A percentile compares a stretch with the other conserved stretches of the same genome.
Evolutionary conservation across 2,113 vertebrate species (phyloP).

Genomic region (Silurus glanis): DNA sequence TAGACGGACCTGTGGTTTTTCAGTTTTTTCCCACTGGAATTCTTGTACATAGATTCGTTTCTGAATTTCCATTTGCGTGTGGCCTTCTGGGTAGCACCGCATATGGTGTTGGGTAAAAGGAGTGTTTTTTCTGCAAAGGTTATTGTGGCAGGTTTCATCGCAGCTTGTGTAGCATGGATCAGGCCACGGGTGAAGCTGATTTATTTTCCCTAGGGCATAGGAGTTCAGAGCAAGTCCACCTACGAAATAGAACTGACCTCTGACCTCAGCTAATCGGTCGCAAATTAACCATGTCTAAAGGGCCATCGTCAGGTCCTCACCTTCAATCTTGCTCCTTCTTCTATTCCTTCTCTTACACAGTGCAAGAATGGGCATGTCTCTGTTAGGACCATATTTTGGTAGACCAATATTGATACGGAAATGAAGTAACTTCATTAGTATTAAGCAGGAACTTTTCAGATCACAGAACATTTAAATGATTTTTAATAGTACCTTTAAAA

Average conservation of each 20-base stretch:
- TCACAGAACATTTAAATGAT: no score
- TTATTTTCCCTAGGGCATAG: constrained; percentile 8
- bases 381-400: background rate
- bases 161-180: background rate
- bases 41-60: background rate
- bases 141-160: background rate
- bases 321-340: background rate
- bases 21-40: background rate
- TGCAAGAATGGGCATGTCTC: constrained; percentile 37
- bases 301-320: background rate
- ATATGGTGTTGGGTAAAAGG: background rate
- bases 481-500: background rate
- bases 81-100: background rate
- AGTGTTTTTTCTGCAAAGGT: background rate
- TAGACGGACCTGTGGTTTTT: constrained; percentile 13
- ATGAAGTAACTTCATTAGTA: background rate
- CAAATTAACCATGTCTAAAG: constrained; percentile 53
- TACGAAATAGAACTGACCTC: constrained; percentile 49
- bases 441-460: background rate
- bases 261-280: constrained; percentile 44
- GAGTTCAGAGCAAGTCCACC: constrained; percentile 36
- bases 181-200: background rate
- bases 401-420: background rate
- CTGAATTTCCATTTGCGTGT: constrained; percentile 34
- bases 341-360: constrained; percentile 18